These are phyloP conservation scores for Triplophysa rosa DNA, from an alignment of 2,113 vertebrate genomes.

Conservation along the genomic window DNA sequence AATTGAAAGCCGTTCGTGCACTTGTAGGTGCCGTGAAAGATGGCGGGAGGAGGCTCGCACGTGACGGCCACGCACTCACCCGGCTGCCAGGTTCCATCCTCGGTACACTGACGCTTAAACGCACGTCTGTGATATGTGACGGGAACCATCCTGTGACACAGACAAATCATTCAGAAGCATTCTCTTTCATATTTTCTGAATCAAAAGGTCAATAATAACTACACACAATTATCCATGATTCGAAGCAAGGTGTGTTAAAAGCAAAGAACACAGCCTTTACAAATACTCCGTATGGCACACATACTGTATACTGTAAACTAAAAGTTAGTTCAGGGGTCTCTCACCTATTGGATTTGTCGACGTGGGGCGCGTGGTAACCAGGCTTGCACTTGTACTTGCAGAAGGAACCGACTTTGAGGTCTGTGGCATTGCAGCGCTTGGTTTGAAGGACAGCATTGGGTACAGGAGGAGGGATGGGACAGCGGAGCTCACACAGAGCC, in stretches of 20 bases:
- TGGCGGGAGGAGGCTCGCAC: conserved; percentile 86
- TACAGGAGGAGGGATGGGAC: conserved; percentile 83
- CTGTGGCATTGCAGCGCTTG: conserved; percentile 82
- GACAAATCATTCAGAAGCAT: not conserved
- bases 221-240: not conserved
- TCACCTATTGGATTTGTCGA: conserved; percentile 86
- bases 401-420: conserved; percentile 91
- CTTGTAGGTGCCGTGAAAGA: conserved; percentile 91
- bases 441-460: conserved; percentile 90
- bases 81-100: conserved; percentile 91
- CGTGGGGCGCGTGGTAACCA: conserved; percentile 83
- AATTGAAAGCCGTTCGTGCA: conserved; percentile 93
- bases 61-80: conserved; percentile 88
- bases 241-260: too few species aligned
- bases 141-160: conserved; percentile 13
- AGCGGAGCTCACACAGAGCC: conserved; percentile 92
- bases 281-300: too few species aligned
- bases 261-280: too few species aligned
- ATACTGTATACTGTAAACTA: too few species aligned
- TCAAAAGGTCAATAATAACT: not conserved
- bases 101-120: conserved; percentile 91
- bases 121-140: conserved; percentile 76
- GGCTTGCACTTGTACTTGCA: conserved; percentile 98
- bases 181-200: not conserved
- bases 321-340: conserved; percentile 10